Conservation (phyloP, 2,888 invertebrate species). For the Caenorhabditis auriculariae region DNA sequence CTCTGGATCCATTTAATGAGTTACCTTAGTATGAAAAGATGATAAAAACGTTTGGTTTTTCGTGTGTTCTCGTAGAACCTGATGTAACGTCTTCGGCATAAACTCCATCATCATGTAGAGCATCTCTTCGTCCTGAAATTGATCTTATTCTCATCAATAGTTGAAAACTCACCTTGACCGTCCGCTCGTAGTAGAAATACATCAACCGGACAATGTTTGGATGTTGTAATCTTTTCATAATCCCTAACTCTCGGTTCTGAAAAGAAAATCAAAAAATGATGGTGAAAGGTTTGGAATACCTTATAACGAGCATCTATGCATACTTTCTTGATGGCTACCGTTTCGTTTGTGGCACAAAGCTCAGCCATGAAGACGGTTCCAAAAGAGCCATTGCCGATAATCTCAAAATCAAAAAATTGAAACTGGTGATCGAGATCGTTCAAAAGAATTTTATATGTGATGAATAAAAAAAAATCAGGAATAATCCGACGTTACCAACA, state of each 20-base stretch:
- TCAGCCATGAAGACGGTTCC: conserved; percentile 29
- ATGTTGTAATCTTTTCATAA: conserved; percentile 35
- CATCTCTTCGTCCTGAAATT: background rate
- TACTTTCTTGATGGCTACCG: conserved; percentile 33
- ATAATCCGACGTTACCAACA: too few species aligned
- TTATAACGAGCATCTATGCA: conserved; percentile 28
- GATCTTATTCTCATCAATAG: conserved; percentile 5
- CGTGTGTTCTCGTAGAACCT: conserved; percentile 14
- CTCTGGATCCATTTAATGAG: too few species aligned
- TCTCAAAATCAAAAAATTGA: too few species aligned
- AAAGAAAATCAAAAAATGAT: conserved; percentile 1
- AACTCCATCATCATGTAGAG: conserved; percentile 31
- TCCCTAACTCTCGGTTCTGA: conserved; percentile 28
- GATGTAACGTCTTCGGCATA: conserved; percentile 24
- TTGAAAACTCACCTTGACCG: too few species aligned
- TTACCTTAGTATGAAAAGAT: conserved; percentile 16
- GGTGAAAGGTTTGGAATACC: conserved; percentile 7
- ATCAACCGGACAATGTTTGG: conserved; percentile 29
- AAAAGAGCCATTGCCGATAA: conserved; percentile 33
- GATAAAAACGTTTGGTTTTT: conserved; percentile 16
- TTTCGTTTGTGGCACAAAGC: conserved; percentile 24
- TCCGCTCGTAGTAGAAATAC: conserved; percentile 21
- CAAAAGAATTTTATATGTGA: too few species aligned
- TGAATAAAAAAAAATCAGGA: too few species aligned
- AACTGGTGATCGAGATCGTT: too few species aligned